Conservation (phyloP, 2,888 invertebrate genomes). For the Eilema caniola region DNA sequence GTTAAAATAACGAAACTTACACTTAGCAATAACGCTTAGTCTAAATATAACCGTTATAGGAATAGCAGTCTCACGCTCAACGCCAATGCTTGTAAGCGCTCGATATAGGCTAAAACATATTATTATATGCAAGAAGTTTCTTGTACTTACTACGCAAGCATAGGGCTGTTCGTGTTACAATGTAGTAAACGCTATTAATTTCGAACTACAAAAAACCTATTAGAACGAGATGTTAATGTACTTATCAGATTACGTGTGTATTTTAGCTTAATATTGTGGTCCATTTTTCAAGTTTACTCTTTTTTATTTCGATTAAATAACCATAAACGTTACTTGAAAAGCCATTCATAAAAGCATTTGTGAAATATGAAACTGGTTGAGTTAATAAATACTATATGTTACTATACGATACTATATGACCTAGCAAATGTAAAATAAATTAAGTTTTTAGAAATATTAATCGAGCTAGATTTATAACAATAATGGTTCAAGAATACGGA, state of each 20-base stretch:
- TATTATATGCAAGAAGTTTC: slow-evolving; percentile 87
- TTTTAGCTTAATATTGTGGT: not conserved
- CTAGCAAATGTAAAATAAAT: not conserved
- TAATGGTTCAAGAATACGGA: slow-evolving; percentile 40
- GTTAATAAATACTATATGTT: not conserved
- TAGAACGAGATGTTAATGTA: slow-evolving; percentile 16
- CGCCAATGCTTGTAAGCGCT: slow-evolving; percentile 74
- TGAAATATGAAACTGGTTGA: not conserved
- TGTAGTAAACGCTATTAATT: slow-evolving; percentile 45
- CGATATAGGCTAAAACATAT: slow-evolving; percentile 87
- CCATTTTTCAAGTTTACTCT: not conserved
- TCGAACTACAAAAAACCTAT: slow-evolving; percentile 32
- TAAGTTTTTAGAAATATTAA: not conserved
- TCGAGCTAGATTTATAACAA: slow-evolving; percentile 2
- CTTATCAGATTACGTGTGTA: not conserved
- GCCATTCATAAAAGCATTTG: not conserved
- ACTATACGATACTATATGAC: not conserved
- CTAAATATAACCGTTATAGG: slow-evolving; percentile 46
- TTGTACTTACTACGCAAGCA: slow-evolving; percentile 84
- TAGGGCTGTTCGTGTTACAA: slow-evolving; percentile 73
- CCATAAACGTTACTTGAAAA: not conserved
- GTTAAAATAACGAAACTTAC: slow-evolving; percentile 9
- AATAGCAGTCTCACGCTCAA: slow-evolving; percentile 57
- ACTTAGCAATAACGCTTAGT: slow-evolving; percentile 33
- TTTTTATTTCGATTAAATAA: not conserved